Base-by-base conservation (phyloP, 2,113 vertebrate species). In the Ploceus nigricollis region DNA sequence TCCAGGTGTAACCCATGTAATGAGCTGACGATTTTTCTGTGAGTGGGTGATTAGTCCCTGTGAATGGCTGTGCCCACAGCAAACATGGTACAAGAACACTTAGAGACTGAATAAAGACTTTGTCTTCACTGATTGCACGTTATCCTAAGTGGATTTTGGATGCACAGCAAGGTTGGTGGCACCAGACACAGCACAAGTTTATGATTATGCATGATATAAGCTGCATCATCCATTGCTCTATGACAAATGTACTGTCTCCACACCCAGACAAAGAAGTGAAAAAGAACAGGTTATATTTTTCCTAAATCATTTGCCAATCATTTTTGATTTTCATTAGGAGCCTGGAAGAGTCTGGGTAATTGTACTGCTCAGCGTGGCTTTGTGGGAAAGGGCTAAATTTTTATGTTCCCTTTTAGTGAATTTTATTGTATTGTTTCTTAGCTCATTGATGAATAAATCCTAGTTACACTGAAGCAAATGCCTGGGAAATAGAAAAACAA, bases 381-480 rank as follows among this genome's bases (percentile, higher is more conserved):
- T 63, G 22, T 71, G 60, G 75, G 71, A 93, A 97, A 93, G 51
- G 61, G 61, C 78, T 95, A 93, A 91, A 95, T 94, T 96, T 97
- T 97, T 96, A 95, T 95, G 77, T 94, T 95, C 90, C 51, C 83
- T 65, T 96, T 97, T 90, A 94, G 76, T 94, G 66, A 89, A 92
- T 93, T 97, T 97, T 96, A 97, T 95, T 89, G 65, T 87, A 35
- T 84, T 86, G 54, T 90, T 97, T 95, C 90, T 80, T 70, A 94
- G 61, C 57, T 96, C 7, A 2, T 71, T 94, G 87, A 88, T 91
- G 76, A 93, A 96, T 96, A 97, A 96, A 95, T 97, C 87, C 63
- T 37, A 4, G n/a, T 80, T 80, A 61, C 57, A 23, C 6, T 82
- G 92, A 97, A 97, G 83, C 42, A 94, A 97, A 96, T 87, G 71